A percentile compares a stretch with the other conserved stretches of the same genome.
phyloP scores from a whole-genome alignment of 2,888 invertebrate genomes.

The Pseudococcus jackbeardsleyi region DNA sequence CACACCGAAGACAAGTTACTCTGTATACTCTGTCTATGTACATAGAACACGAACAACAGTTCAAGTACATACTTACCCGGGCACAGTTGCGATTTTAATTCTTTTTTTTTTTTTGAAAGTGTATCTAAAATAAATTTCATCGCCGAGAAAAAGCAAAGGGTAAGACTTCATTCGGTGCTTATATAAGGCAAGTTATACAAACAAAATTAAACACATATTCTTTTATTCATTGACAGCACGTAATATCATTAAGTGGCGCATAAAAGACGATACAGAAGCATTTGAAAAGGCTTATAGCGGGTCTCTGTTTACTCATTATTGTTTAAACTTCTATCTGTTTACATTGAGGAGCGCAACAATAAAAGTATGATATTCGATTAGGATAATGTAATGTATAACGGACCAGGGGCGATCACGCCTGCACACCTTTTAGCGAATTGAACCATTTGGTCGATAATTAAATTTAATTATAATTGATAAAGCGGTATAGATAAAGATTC shows the following conservation, averaged over 20 bases:
- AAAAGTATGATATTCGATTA: constrained; percentile 35
- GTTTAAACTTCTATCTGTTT: constrained; percentile 22
- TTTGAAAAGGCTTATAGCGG: constrained; percentile 17
- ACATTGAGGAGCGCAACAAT: not conserved
- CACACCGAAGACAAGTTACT: not conserved
- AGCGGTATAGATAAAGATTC: not conserved
- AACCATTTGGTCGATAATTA: constrained; percentile 11
- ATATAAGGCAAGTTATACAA: constrained; percentile 1
- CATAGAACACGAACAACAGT: not conserved
- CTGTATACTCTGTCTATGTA: not conserved
- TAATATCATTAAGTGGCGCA: constrained; percentile 30
- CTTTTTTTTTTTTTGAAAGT: not conserved
- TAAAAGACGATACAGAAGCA: not conserved
- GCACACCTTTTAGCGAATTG: constrained; percentile 22
- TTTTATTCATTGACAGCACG: constrained; percentile 30
- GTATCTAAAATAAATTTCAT: constrained; percentile 28
- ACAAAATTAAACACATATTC: constrained; percentile 40
- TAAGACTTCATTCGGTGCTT: not conserved
- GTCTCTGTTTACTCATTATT: constrained; percentile 9
- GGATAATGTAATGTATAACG: not conserved
- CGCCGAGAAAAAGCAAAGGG: not conserved
- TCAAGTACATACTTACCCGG: constrained; percentile 2
- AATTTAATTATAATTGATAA: constrained; percentile 46
- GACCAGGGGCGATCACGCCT: not conserved
- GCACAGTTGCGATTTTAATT: not conserved